Percentiles rank a stretch among this genome's conserved stretches.
phyloP scores from a whole-genome alignment of 2,797 vertebrate genomes.

The Microctenopoma lineatum region DNA sequence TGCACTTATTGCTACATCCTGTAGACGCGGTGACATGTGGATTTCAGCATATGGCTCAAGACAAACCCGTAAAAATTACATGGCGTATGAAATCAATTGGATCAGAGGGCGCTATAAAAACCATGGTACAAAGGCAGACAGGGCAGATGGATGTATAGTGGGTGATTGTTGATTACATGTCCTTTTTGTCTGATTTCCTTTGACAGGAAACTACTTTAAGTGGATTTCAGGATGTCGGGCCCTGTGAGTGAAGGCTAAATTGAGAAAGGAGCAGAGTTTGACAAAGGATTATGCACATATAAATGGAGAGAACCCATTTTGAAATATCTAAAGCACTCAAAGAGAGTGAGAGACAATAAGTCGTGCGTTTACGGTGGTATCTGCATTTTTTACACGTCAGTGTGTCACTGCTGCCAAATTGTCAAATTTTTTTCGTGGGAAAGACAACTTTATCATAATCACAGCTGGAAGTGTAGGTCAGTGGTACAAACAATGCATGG shows the following conservation, averaged over 20 bases:
- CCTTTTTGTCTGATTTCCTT: constrained; percentile 54
- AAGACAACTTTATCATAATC: background rate
- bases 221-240: constrained; percentile 47
- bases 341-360: constrained; percentile 31
- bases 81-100: constrained; percentile 3
- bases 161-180: constrained; percentile 46
- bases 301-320: constrained; percentile 48
- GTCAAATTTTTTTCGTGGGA: background rate
- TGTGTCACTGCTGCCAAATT: background rate
- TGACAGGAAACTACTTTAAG: constrained; percentile 51
- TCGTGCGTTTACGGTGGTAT: constrained; percentile 24
- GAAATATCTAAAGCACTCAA: constrained; percentile 46
- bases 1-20: constrained; percentile 4
- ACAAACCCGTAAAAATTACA: background rate
- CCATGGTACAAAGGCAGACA: constrained; percentile 11
- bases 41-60: constrained; percentile 57
- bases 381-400: constrained; percentile 11
- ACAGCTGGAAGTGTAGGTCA: background rate
- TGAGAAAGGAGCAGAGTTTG: constrained; percentile 37
- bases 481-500: background rate
- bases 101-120: constrained; percentile 15
- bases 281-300: constrained; percentile 61
- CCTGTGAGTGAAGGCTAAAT: constrained; percentile 56
- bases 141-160: constrained; percentile 40
- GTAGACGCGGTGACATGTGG: constrained; percentile 33